These are phyloP conservation scores for Capitella teleta DNA, from an alignment of 1,140 invertebrate species.

Conservation along the genomic window DNA sequence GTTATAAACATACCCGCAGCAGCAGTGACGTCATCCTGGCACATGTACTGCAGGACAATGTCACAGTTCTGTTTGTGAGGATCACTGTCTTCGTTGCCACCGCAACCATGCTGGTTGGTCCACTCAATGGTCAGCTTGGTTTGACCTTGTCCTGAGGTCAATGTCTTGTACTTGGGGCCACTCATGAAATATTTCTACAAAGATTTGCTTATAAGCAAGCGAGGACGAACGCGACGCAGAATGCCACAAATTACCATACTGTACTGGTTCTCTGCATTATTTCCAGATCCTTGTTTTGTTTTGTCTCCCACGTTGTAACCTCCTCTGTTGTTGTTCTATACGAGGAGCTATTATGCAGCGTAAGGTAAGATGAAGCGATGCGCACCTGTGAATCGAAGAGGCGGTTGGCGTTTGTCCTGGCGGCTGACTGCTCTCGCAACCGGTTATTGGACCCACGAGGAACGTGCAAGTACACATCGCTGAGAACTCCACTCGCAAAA, in stretches of 20 bases:
- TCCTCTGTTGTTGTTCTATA: conserved; percentile 40
- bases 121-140: conserved; percentile 31
- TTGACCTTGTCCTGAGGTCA: conserved; percentile 15
- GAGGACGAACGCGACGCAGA: neutral
- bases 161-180: conserved; percentile 13
- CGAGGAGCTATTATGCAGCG: neutral
- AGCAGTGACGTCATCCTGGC: conserved; percentile 21
- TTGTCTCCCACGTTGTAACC: conserved; percentile 41
- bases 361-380: neutral
- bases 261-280: conserved; percentile 32
- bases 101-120: conserved; percentile 43
- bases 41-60: conserved; percentile 39
- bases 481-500: neutral
- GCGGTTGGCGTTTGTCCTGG: conserved; percentile 31
- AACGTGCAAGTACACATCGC: conserved; percentile 35
- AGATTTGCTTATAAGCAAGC: neutral
- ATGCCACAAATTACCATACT: conserved; percentile 24
- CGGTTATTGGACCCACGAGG: conserved; percentile 38
- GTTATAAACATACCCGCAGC: conserved; percentile 17
- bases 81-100: conserved; percentile 20
- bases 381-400: conserved; percentile 39
- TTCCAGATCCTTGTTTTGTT: conserved; percentile 18
- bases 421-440: conserved; percentile 34
- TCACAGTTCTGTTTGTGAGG: conserved; percentile 38
- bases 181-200: conserved; percentile 41